Conservation (phyloP, 2,113 vertebrate species). For the Cynoglossus semilaevis region DNA sequence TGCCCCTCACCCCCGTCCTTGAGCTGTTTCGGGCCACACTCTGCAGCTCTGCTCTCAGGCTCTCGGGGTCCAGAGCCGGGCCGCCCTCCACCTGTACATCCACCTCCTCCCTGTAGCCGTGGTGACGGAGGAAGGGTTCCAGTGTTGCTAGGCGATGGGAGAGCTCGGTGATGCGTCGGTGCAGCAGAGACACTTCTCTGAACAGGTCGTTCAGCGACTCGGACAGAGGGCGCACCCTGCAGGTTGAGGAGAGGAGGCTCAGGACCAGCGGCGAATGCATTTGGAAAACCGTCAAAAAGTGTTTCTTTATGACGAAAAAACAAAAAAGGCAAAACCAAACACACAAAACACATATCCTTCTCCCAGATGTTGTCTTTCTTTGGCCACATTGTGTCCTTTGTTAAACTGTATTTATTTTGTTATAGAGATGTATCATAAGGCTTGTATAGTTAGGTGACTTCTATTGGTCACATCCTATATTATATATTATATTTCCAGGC, state of each 20-base stretch:
- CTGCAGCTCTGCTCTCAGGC: conserved; percentile 37
- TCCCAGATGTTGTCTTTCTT: too few species aligned
- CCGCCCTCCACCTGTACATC: conserved; percentile 18
- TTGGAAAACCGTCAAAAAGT: too few species aligned
- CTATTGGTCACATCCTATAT: too few species aligned
- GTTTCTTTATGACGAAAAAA: background rate
- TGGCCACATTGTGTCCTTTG: too few species aligned
- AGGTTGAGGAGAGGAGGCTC: conserved; percentile 45
- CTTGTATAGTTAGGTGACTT: too few species aligned
- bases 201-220: conserved; percentile 81
- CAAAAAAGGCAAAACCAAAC: too few species aligned
- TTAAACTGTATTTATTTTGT: too few species aligned
- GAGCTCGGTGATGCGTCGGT: conserved; percentile 78
- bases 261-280: background rate
- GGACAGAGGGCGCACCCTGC: conserved; percentile 79
- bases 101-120: conserved; percentile 70
- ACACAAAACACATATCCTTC: too few species aligned
- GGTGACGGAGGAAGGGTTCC: conserved; percentile 76
- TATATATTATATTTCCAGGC: too few species aligned
- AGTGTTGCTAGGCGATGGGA: conserved; percentile 79
- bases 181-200: conserved; percentile 78
- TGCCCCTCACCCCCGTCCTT: conserved; percentile 11
- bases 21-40: conserved; percentile 43
- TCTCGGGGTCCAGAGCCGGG: conserved; percentile 37
- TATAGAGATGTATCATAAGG: too few species aligned